Base-by-base conservation (phyloP, 1,140 invertebrate genomes). In the Monochamus saltuarius region DNA sequence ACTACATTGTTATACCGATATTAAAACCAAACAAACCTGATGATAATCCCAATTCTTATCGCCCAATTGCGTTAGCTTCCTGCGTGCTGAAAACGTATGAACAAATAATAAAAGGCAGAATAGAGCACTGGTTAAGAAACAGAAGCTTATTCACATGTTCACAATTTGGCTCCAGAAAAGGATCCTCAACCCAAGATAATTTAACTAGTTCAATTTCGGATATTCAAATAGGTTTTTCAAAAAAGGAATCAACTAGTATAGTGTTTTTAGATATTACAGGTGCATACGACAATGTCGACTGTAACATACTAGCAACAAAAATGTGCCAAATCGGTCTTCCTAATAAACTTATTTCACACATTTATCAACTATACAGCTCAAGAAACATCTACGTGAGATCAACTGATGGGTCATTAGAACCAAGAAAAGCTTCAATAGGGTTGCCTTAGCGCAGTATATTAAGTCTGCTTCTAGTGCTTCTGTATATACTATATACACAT, bases 1-100 rank as follows among this genome's bases (percentile, higher is more conserved):
- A 29, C 22, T 29, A 29, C 22, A 29, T 29, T 29, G 22, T 29
- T 3, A 29, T 29, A 29, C 22, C 22, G 22, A 29, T 29, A 29
- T 29, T 29, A 29, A 29, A 29, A 29, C 22, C 22, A 29, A 29
- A 29, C 22, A 29, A 29, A 29, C 22, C 22, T 6, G 22, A 29
- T 6, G 22, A 29, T 29, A 29, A 29, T 6, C n/a, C 42, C 4
- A 37, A 7, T 9, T 45, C 43, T n/a, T 57, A 19, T 14, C 29
- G 56, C 14, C 57, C 57, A 29, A 52, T 59, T 16, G 39, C 46
- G 8, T 38, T 52, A 8, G 35, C 14, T 29, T 52, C 57, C n/a
- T 51, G 57, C 19, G 34, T 59, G 4, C 29, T 52, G 14, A 59
- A 59, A 45, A 52, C 38, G 13, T 50, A 37, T 49, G 56, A 58